Percentiles rank a stretch among this genome's conserved stretches.
These are phyloP conservation scores for Pachyuromys duprasi DNA, from an alignment of 2,797 vertebrate species.

Conservation along the genomic window DNA sequence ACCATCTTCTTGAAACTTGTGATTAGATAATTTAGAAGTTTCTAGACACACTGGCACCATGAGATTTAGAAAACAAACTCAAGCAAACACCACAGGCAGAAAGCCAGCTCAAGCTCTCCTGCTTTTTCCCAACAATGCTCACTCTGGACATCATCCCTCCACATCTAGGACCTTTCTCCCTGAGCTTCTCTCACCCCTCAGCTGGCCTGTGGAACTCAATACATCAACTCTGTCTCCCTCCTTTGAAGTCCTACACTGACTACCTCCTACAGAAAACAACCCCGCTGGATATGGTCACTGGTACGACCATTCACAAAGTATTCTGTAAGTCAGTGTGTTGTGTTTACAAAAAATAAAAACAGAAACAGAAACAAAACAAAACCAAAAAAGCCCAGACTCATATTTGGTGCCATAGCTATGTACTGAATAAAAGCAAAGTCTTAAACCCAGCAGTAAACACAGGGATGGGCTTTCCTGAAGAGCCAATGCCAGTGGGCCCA, in stretches of 20 bases:
- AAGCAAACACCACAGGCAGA: constrained; percentile 52
- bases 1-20: constrained; percentile 75
- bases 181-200: not conserved
- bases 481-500: not conserved
- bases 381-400: not conserved
- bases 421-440: not conserved
- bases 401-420: not conserved
- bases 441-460: not conserved
- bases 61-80: constrained; percentile 63
- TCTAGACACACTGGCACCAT: constrained; percentile 75
- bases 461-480: not conserved
- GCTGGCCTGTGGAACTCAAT: not conserved
- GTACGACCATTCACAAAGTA: constrained; percentile 42
- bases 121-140: constrained; percentile 11
- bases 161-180: not conserved
- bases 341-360: constrained; percentile 40
- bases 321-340: not conserved
- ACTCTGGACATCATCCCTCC: not conserved
- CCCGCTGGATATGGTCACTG: not conserved
- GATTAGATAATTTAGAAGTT: constrained; percentile 67
- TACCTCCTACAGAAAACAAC: constrained; percentile 23
- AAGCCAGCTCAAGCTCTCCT: not conserved
- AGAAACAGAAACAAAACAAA: constrained; percentile 12
- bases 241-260: constrained; percentile 1
- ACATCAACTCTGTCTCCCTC: not conserved